A percentile compares a stretch with the other conserved stretches of the same genome.
Evolutionary conservation across 2,888 invertebrate genomes (phyloP).

Genomic region (Dioctria linearis): DNA sequence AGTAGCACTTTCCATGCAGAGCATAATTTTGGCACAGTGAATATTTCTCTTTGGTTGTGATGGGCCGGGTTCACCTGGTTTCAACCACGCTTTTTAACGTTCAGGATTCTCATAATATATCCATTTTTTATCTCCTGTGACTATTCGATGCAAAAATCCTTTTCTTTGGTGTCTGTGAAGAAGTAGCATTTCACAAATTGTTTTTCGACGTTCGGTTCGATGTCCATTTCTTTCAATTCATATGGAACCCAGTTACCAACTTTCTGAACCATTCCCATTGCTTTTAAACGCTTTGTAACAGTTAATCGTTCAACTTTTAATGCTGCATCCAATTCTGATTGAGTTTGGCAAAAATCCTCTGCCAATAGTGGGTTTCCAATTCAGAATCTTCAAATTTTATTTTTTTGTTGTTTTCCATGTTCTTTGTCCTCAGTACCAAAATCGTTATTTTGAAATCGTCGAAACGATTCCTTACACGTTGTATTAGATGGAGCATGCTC

Average conservation of each 20-base stretch:
- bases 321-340: background rate
- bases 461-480: constrained; percentile 23
- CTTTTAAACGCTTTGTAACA: background rate
- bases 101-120: too few relatives aligned
- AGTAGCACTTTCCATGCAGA: too few relatives aligned
- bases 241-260: background rate
- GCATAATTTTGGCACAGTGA: too few relatives aligned
- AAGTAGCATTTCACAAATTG: too few relatives aligned
- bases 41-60: too few relatives aligned
- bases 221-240: background rate
- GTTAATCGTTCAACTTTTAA: background rate
- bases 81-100: too few relatives aligned
- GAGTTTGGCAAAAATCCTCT: background rate
- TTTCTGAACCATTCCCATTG: too few relatives aligned
- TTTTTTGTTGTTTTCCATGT: constrained; percentile 44
- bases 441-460: constrained; percentile 34
- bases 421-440: constrained; percentile 37
- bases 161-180: too few relatives aligned
- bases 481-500: background rate
- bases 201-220: too few relatives aligned
- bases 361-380: constrained; percentile 42
- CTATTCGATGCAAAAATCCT: too few relatives aligned
- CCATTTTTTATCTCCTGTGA: too few relatives aligned
- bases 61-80: too few relatives aligned
- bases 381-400: constrained; percentile 49